Percentiles rank a stretch among this genome's conserved stretches.
These are phyloP conservation scores for Melanostoma mellinum DNA, from an alignment of 2,888 invertebrate genomes.

Conservation along the genomic window DNA sequence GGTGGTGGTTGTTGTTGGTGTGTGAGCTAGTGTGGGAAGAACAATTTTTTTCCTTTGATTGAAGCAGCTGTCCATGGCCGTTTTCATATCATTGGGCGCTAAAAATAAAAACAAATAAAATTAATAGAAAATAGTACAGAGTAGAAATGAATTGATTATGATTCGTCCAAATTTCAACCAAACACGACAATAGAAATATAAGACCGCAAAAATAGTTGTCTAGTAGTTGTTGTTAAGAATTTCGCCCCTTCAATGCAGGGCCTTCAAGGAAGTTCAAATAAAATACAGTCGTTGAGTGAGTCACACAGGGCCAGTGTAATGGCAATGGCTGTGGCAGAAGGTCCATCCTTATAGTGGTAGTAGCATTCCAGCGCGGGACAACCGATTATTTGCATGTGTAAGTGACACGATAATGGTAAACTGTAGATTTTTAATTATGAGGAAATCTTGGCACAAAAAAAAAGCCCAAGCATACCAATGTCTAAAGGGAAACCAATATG, in stretches of 20 bases:
- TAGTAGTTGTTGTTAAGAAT: neutral
- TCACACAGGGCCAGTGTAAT: constrained; percentile 49
- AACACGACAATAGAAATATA: no score
- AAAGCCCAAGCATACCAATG: constrained; percentile 16
- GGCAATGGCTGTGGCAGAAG: constrained; percentile 20
- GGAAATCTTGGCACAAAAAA: constrained; percentile 71
- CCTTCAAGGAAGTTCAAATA: neutral
- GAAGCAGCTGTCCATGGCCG: constrained; percentile 40
- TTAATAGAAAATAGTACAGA: no score
- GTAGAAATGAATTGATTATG: no score
- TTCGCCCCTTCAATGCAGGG: neutral
- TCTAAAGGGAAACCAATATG: constrained; percentile 65
- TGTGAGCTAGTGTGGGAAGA: constrained; percentile 52
- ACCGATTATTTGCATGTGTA: constrained; percentile 67
- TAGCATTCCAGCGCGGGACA: constrained; percentile 44
- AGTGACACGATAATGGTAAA: constrained; percentile 72
- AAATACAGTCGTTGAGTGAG: constrained; percentile 13
- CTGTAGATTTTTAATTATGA: constrained; percentile 76
- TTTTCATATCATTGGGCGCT: neutral
- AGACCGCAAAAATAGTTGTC: no score
- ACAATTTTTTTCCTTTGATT: constrained; percentile 26
- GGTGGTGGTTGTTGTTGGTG: constrained; percentile 46
- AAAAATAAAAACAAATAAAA: no score
- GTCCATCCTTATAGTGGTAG: constrained; percentile 9
- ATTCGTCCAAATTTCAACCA: no score